These are phyloP conservation scores for Eupithecia exiguata DNA, from an alignment of 2,888 invertebrate species.

Conservation along the genomic window DNA sequence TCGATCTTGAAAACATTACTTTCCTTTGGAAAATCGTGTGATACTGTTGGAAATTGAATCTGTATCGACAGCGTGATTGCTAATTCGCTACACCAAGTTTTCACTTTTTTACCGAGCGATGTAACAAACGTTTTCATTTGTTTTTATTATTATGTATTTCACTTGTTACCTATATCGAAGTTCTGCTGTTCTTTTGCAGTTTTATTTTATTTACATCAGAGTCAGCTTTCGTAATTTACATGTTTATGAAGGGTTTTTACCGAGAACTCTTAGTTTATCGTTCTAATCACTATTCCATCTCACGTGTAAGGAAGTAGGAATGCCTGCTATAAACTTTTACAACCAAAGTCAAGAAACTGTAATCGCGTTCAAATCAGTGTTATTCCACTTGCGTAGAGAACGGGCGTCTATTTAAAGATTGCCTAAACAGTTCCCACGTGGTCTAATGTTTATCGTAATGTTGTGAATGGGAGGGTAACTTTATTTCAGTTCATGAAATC, in stretches of 20 bases:
- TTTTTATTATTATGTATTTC: constrained; percentile 14
- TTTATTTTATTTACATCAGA: background rate
- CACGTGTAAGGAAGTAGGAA: constrained; percentile 29
- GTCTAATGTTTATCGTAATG: constrained; percentile 33
- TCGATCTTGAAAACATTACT: constrained; percentile 58
- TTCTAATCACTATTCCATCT: constrained; percentile 10
- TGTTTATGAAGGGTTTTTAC: background rate
- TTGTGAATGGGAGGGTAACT: constrained; percentile 30
- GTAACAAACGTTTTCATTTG: constrained; percentile 13
- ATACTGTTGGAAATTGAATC: constrained; percentile 30
- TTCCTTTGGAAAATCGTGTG: constrained; percentile 57
- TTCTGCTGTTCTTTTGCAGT: background rate
- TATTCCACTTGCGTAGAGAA: constrained; percentile 37
- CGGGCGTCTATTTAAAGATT: constrained; percentile 41
- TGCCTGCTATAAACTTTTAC: constrained; percentile 34
- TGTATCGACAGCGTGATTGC: constrained; percentile 25
- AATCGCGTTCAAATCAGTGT: constrained; percentile 35
- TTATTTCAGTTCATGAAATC: constrained; percentile 10
- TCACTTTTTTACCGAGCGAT: constrained; percentile 18
- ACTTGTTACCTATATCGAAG: background rate
- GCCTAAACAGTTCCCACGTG: constrained; percentile 43
- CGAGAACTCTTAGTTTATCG: background rate
- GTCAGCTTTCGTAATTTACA: background rate
- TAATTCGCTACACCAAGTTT: constrained; percentile 20
- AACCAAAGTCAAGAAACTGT: constrained; percentile 34